Percentiles rank a stretch among this genome's conserved stretches.
phyloP scores from a whole-genome alignment of 2,113 vertebrate species.

The Paraplagusia blochii region DNA sequence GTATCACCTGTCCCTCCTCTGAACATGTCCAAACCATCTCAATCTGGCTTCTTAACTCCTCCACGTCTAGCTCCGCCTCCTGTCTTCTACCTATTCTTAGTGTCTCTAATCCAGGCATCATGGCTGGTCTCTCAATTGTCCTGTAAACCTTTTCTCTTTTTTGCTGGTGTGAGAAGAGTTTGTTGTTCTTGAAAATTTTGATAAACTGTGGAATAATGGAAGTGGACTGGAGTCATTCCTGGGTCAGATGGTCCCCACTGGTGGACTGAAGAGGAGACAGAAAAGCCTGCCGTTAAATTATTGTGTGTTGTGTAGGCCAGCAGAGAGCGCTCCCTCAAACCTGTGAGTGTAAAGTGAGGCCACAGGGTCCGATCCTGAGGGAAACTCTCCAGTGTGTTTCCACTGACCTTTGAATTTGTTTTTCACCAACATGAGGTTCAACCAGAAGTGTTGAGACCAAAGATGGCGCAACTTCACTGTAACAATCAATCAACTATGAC shows the following conservation, averaged over 20 bases:
- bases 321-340: conserved; percentile 54
- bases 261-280: conserved; percentile 57
- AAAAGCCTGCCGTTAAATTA: conserved; percentile 44
- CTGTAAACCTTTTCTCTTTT: too few species aligned
- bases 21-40: too few species aligned
- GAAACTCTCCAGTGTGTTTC: conserved; percentile 27
- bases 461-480: too few species aligned
- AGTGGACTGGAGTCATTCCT: conserved; percentile 49
- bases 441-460: neutral
- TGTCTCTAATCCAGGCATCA: too few species aligned
- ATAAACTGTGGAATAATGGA: conserved; percentile 56
- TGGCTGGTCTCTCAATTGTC: too few species aligned
- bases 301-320: conserved; percentile 54
- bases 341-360: conserved; percentile 57
- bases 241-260: conserved; percentile 59
- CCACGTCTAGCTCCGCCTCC: too few species aligned
- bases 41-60: too few species aligned
- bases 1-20: too few species aligned
- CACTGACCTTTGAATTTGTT: conserved; percentile 16
- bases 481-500: too few species aligned
- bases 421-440: conserved; percentile 25
- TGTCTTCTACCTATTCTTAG: too few species aligned
- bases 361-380: conserved; percentile 53
- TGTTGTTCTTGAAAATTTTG: conserved; percentile 39
- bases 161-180: neutral